Evolutionary conservation across 1,140 invertebrate species (phyloP).

Genomic region (Bombus sibiricus): DNA sequence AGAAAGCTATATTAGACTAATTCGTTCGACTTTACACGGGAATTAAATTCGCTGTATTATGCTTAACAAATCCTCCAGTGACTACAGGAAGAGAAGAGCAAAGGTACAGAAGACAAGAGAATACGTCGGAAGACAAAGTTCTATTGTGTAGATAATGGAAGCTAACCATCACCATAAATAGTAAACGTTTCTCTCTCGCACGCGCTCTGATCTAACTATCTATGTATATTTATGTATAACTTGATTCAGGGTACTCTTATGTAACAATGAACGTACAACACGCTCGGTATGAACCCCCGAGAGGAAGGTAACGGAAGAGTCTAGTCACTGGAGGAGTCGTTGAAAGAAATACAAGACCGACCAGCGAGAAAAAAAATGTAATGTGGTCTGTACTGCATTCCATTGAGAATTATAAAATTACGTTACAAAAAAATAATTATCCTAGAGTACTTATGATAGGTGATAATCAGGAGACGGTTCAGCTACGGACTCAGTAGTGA

Average conservation of each 20-base stretch:
- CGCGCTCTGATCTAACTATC: constrained; percentile 29
- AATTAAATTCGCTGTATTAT: constrained; percentile 76
- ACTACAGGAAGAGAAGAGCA: constrained; percentile 75
- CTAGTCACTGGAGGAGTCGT: constrained; percentile 82
- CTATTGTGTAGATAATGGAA: constrained; percentile 75
- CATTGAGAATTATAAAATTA: constrained; percentile 67
- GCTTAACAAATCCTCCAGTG: constrained; percentile 81
- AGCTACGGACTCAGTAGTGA: constrained; percentile 90
- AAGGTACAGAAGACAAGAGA: constrained; percentile 37
- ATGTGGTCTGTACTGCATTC: constrained; percentile 75
- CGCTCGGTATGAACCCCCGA: constrained; percentile 63
- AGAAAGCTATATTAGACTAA: constrained; percentile 81
- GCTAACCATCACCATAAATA: constrained; percentile 79
- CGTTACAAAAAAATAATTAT: constrained; percentile 75
- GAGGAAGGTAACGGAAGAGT: constrained; percentile 60
- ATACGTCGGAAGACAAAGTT: constrained; percentile 55
- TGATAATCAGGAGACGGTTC: constrained; percentile 93
- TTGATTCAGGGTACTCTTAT: constrained; percentile 41
- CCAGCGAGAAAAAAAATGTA: constrained; percentile 71
- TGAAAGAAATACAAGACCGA: constrained; percentile 76
- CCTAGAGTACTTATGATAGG: constrained; percentile 77
- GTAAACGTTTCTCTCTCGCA: constrained; percentile 43
- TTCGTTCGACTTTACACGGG: constrained; percentile 80
- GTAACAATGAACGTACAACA: constrained; percentile 41
- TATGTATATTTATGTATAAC: constrained; percentile 25